These are phyloP conservation scores for Chitala chitala DNA, from an alignment of 2,113 vertebrate species.

Conservation along the genomic window DNA sequence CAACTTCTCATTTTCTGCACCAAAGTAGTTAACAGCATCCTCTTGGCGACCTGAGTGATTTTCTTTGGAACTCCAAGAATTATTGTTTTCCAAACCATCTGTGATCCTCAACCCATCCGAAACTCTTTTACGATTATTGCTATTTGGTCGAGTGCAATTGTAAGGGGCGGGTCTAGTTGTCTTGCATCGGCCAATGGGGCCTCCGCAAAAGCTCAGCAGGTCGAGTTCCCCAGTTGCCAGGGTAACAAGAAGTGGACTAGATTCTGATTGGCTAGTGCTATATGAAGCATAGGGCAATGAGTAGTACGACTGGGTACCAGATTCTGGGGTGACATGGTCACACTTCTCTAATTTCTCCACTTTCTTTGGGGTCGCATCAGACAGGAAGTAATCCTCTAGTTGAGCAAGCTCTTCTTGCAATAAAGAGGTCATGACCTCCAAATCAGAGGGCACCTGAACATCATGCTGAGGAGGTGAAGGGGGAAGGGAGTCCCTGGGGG, in stretches of 20 bases:
- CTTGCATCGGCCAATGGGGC: constrained; percentile 64
- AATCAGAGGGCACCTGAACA: constrained; percentile 74
- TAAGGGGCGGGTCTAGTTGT: constrained; percentile 64
- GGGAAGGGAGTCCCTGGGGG: constrained; percentile 64
- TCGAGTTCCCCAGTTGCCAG: constrained; percentile 73
- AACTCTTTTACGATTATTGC: constrained; percentile 55
- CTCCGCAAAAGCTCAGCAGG: constrained; percentile 67
- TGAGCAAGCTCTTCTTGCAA: constrained; percentile 88
- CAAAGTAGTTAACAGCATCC: constrained; percentile 65
- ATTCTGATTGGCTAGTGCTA: constrained; percentile 60
- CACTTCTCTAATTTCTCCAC: constrained; percentile 69
- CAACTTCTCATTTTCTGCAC: constrained; percentile 55
- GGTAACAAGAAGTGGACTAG: constrained; percentile 69
- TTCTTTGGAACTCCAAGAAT: constrained; percentile 64
- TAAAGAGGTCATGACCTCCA: constrained; percentile 85
- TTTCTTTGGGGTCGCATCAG: constrained; percentile 67
- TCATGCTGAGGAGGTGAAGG: constrained; percentile 68
- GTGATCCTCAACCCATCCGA: constrained; percentile 60
- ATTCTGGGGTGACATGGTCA: constrained; percentile 67
- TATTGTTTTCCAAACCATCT: constrained; percentile 61
- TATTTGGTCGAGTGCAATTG: constrained; percentile 58
- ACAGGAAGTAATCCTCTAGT: constrained; percentile 88
- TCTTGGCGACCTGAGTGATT: constrained; percentile 68
- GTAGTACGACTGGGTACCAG: constrained; percentile 68
- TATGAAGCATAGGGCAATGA: constrained; percentile 65